Base-by-base conservation (phyloP, 2,888 invertebrate genomes). In the Sarcophaga variegata region DNA sequence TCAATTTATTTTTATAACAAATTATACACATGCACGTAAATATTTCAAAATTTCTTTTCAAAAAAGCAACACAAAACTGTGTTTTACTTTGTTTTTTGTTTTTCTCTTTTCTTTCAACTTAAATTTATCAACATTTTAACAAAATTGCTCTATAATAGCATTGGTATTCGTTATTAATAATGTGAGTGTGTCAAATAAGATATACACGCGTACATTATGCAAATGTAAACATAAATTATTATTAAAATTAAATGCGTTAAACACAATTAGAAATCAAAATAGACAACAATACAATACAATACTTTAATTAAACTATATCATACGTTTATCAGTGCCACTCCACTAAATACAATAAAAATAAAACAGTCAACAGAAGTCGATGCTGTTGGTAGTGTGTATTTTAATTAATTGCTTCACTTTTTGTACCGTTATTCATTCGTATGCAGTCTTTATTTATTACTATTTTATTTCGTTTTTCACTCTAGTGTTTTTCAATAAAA, bases 161-260 rank as follows among this genome's bases (percentile, higher is more conserved):
- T 60, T 60, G 17, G 60, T 8, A 54, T 20, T 37, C 63, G 20
- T 25, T 25, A 63, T 27, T 54, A 2, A 71, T 59, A 17, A 69
- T 69, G 20, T 70, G 25, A 5, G 12, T 70, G 25, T 45, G 49
- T 27, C 27, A 12, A 20, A 25, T 12, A 45, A 54, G 25, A 25
- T 27, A 10, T 59, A 71, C 71, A 59, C 10, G 59, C 27, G 60
- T 60, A 37, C 12, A 45, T 72, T 72, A 60, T 72, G 59, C 37
- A 72, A 60, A 72, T n/a, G 37, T 27, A 12, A 72, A 72, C 70
- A 72, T 60, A 54, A 27, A 70, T 70, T 8, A 45, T 45, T 54
- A 25, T 22, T 70, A 70, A 49, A 49, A 71, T 70, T 59, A 27
- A 71, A 27, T 59, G 54, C 27, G 71, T 59, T 71, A n/a, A 59